phyloP scores from a whole-genome alignment of 2,113 vertebrate species.

The Carassius gibelio region DNA sequence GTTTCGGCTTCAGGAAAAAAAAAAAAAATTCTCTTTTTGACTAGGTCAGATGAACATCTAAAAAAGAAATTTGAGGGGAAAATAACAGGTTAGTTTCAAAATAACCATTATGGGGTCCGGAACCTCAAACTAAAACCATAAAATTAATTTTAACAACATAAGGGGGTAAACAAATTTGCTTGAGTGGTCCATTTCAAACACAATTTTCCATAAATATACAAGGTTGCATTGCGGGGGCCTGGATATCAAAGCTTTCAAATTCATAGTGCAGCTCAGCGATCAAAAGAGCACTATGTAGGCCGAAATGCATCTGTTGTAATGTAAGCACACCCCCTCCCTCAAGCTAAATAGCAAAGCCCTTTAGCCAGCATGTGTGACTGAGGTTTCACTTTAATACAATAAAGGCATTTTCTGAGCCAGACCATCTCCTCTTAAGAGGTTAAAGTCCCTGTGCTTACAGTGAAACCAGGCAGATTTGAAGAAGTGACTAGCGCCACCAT shows the following conservation, averaged over 20 bases:
- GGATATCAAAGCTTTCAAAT: neutral
- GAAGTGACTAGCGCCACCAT: constrained; percentile 8
- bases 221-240: neutral
- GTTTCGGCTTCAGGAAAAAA: too few species aligned
- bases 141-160: neutral
- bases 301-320: constrained; percentile 28
- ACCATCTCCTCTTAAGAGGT: constrained; percentile 34
- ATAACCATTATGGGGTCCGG: neutral
- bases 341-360: constrained; percentile 33
- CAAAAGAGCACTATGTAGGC: constrained; percentile 5
- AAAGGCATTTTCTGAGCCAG: constrained; percentile 39
- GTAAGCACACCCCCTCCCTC: constrained; percentile 27
- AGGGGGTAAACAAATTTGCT: neutral
- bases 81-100: neutral
- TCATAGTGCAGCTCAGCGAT: neutral
- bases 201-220: neutral
- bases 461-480: constrained; percentile 37
- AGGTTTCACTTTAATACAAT: constrained; percentile 45
- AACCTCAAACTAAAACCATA: neutral
- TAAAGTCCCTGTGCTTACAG: constrained; percentile 28
- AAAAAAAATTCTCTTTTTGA: too few species aligned
- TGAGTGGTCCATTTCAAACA: neutral
- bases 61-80: neutral
- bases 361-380: constrained; percentile 34
- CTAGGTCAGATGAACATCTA: neutral